These are phyloP conservation scores for Rhagium mordax DNA, from an alignment of 2,888 invertebrate species.

Conservation along the genomic window DNA sequence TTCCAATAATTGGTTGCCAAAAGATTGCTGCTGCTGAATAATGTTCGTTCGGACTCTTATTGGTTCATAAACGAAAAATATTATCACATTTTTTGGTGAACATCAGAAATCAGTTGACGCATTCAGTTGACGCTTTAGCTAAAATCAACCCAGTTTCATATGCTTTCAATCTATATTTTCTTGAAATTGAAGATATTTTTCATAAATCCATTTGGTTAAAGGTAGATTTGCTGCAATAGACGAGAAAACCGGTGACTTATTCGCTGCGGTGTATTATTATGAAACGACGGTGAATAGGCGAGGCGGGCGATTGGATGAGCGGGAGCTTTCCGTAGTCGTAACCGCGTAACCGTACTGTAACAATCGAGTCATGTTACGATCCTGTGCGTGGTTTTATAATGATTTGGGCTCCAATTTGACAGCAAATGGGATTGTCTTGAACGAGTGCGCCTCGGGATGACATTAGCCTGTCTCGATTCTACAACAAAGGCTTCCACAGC, in stretches of 20 bases:
- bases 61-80: too few species aligned
- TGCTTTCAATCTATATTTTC: too few species aligned
- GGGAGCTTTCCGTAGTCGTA: conserved; percentile 51
- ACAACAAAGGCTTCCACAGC: conserved; percentile 67
- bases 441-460: conserved; percentile 69
- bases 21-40: too few species aligned
- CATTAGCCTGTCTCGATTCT: conserved; percentile 69
- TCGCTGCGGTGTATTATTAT: conserved; percentile 54
- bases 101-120: too few species aligned
- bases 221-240: background rate
- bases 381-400: conserved; percentile 65
- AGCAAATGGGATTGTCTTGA: conserved; percentile 70
- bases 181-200: background rate
- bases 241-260: conserved; percentile 28
- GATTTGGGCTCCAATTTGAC: conserved; percentile 68
- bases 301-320: conserved; percentile 40
- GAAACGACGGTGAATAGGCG: conserved; percentile 55
- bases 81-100: too few species aligned
- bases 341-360: conserved; percentile 19
- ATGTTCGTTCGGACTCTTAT: too few species aligned
- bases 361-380: conserved; percentile 57
- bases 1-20: too few species aligned
- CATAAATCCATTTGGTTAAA: background rate
- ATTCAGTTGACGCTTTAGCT: too few species aligned
- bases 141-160: too few species aligned